A percentile compares a stretch with the other conserved stretches of the same genome.
Conservation (phyloP, 2,113 vertebrate species). For the Ailuropoda melanoleuca region DNA sequence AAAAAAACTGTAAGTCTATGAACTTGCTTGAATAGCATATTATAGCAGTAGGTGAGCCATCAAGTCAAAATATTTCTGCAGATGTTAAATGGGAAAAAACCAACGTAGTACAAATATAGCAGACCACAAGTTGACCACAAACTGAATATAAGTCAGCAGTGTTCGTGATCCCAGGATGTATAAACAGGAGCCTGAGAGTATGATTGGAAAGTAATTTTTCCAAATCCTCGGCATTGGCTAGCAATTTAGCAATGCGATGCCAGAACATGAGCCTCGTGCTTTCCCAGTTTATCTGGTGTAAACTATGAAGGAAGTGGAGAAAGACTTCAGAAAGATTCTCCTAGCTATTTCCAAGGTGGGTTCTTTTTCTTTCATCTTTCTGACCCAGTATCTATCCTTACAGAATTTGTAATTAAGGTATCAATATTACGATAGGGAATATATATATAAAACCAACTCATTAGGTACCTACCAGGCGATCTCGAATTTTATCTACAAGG, state of each 20-base stretch:
- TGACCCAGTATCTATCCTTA: neutral
- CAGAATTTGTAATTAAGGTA: neutral
- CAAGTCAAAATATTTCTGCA: neutral
- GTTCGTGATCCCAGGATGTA: neutral
- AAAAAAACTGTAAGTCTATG: neutral
- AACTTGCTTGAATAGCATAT: slow-evolving; percentile 8
- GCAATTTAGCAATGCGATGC: neutral
- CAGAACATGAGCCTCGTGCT: neutral
- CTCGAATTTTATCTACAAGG: slow-evolving; percentile 83
- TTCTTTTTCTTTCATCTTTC: neutral
- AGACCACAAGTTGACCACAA: neutral
- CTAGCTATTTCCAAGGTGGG: neutral
- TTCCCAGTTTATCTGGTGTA: neutral
- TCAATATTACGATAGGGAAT: neutral
- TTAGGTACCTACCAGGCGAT: slow-evolving; percentile 79
- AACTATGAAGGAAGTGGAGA: neutral
- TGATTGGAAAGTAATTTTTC: neutral
- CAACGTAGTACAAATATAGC: neutral
- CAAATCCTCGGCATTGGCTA: neutral
- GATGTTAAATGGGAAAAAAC: neutral
- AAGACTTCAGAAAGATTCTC: neutral
- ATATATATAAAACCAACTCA: neutral
- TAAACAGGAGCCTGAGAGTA: neutral
- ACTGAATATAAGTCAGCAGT: neutral
- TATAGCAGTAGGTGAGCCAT: neutral